These are phyloP conservation scores for Chironomus tentans DNA, from an alignment of 2,888 invertebrate species.

Conservation along the genomic window DNA sequence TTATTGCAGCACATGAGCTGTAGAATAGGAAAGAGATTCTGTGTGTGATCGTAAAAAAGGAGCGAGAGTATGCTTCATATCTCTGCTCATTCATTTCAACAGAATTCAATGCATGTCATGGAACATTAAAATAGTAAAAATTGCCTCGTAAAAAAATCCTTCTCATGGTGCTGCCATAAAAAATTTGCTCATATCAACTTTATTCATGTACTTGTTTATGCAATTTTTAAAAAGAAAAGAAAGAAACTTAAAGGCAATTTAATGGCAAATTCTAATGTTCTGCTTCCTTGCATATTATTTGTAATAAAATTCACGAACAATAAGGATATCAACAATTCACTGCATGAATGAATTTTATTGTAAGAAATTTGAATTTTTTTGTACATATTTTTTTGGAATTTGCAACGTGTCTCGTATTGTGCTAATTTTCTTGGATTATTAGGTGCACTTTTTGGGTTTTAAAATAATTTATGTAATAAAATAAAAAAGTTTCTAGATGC, in stretches of 20 bases:
- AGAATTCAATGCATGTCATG: constrained; percentile 22
- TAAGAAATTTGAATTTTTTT: too few species aligned
- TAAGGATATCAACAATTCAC: constrained; percentile 16
- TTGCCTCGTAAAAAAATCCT: constrained; percentile 18
- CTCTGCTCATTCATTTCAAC: background rate
- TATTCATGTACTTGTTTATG: background rate
- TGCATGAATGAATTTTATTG: constrained; percentile 1
- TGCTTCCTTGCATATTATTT: constrained; percentile 1
- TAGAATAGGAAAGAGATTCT: background rate
- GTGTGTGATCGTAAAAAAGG: constrained; percentile 3
- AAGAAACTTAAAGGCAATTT: constrained; percentile 16
- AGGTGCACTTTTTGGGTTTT: too few species aligned
- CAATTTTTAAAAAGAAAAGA: background rate
- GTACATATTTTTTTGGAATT: background rate
- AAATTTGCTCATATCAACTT: constrained; percentile 14
- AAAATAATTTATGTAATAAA: too few species aligned
- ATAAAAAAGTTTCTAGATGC: too few species aligned
- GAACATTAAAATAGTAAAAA: constrained; percentile 25
- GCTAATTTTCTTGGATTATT: too few species aligned
- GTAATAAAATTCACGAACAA: constrained; percentile 7
- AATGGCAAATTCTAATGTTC: constrained; percentile 7
- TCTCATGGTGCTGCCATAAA: background rate
- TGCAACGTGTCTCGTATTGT: background rate
- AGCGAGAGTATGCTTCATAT: background rate
- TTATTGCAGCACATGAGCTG: background rate